phyloP scores from a whole-genome alignment of 2,797 vertebrate genomes.

The Cryptoprocta ferox region DNA sequence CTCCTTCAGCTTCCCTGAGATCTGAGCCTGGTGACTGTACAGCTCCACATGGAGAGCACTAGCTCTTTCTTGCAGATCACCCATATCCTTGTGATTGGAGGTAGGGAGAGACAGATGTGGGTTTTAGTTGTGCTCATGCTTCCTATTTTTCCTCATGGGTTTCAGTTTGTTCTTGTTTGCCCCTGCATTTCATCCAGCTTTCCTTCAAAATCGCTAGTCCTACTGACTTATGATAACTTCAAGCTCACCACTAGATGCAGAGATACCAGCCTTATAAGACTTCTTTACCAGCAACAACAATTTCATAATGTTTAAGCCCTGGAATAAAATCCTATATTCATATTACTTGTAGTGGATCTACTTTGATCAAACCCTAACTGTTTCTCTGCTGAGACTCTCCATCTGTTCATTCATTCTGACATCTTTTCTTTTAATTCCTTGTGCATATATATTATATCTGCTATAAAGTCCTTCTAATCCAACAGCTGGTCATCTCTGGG shows the following conservation, averaged over 20 bases:
- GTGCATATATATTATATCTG: neutral
- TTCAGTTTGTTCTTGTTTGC: neutral
- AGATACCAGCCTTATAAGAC: neutral
- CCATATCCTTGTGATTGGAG: neutral
- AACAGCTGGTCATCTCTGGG: neutral
- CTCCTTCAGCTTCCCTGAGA: neutral
- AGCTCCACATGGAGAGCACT: too few relatives aligned
- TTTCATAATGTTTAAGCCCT: neutral
- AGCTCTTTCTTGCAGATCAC: neutral
- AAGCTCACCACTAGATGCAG: neutral
- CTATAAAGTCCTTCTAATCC: slow-evolving; percentile 16
- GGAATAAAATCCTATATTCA: neutral
- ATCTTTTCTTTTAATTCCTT: neutral
- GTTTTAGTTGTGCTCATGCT: neutral
- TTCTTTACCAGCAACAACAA: neutral
- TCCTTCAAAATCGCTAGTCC: neutral
- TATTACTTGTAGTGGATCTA: neutral
- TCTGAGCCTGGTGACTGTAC: neutral
- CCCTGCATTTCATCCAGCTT: neutral
- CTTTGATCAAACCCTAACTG: neutral
- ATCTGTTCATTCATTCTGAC: neutral
- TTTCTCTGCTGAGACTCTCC: neutral
- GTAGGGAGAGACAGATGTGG: neutral
- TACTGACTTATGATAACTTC: neutral
- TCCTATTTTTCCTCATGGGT: neutral